Evolutionary conservation across 2,113 vertebrate genomes (phyloP).

Genomic region (Prochilodus magdalenae): DNA sequence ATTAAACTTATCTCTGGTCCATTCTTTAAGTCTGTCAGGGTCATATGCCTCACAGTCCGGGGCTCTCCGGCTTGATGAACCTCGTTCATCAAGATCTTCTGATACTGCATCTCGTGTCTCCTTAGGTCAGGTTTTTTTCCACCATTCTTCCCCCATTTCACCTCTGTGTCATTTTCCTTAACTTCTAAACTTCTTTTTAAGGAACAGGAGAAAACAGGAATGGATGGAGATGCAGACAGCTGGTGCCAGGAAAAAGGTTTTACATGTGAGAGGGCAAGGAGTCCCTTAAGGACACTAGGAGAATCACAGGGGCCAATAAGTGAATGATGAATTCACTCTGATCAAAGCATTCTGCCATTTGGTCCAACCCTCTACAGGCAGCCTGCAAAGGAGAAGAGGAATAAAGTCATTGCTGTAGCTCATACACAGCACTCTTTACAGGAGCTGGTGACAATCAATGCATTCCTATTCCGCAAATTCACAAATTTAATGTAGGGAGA

Average conservation of each 20-base stretch:
- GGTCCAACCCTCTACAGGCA: slow-evolving; percentile 85
- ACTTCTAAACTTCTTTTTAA: slow-evolving; percentile 84
- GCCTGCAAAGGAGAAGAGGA: slow-evolving; percentile 73
- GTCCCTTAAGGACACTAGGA: slow-evolving; percentile 82
- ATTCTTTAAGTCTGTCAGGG: not conserved
- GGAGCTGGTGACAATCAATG: not conserved
- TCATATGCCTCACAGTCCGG: not conserved
- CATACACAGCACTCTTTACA: not conserved
- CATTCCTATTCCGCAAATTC: not conserved
- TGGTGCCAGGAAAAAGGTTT: slow-evolving; percentile 17
- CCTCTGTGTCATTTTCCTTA: slow-evolving; percentile 95
- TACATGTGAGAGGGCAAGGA: slow-evolving; percentile 70
- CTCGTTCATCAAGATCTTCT: slow-evolving; percentile 76
- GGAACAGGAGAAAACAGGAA: not conserved
- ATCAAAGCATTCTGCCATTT: slow-evolving; percentile 82
- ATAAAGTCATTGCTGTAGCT: not conserved
- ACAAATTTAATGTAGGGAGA: not conserved
- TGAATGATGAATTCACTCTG: slow-evolving; percentile 90
- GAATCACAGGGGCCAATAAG: slow-evolving; percentile 82
- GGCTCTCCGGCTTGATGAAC: slow-evolving; percentile 79
- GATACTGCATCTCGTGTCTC: slow-evolving; percentile 79
- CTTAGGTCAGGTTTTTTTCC: slow-evolving; percentile 84
- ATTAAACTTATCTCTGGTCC: not conserved
- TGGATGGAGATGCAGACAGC: not conserved
- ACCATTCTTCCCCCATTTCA: too few species aligned